phyloP scores from a whole-genome alignment of 1,140 invertebrate genomes.

The Patella vulgata region DNA sequence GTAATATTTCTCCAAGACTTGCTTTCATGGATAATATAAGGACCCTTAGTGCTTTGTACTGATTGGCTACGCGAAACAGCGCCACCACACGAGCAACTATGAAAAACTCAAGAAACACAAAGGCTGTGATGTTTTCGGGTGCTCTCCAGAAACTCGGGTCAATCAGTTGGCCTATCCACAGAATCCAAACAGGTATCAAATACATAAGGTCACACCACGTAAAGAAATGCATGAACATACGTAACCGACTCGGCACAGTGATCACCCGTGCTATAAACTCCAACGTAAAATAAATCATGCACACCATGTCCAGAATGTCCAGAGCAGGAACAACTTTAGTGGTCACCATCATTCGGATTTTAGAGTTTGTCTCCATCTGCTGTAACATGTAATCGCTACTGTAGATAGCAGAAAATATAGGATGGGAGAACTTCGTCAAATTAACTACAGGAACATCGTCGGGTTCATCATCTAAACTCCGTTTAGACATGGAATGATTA shows the following conservation, averaged over 20 bases:
- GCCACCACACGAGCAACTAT: conserved; percentile 34
- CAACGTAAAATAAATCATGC: conserved; percentile 43
- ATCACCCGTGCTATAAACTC: conserved; percentile 38
- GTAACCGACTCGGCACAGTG: conserved; percentile 19
- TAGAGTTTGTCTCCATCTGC: conserved; percentile 2
- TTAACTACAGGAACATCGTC: neutral
- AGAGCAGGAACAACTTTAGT: conserved; percentile 29
- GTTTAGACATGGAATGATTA: too few species aligned
- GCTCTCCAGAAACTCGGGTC: conserved; percentile 23
- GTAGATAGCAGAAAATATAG: neutral
- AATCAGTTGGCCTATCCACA: conserved; percentile 12
- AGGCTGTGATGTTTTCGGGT: conserved; percentile 16
- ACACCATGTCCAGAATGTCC: conserved; percentile 32
- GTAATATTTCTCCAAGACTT: conserved; percentile 49
- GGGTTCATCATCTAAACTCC: too few species aligned
- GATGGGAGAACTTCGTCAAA: neutral
- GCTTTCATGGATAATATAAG: conserved; percentile 36
- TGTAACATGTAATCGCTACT: conserved; percentile 1
- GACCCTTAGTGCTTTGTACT: conserved; percentile 34
- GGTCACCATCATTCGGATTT: conserved; percentile 18
- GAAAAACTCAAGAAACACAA: conserved; percentile 24
- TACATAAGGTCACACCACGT: conserved; percentile 30
- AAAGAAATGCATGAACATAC: conserved; percentile 15
- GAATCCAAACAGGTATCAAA: conserved; percentile 21
- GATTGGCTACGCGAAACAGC: conserved; percentile 31